These are phyloP conservation scores for Zonitis immaculata DNA, from an alignment of 2,888 invertebrate species.

Conservation along the genomic window DNA sequence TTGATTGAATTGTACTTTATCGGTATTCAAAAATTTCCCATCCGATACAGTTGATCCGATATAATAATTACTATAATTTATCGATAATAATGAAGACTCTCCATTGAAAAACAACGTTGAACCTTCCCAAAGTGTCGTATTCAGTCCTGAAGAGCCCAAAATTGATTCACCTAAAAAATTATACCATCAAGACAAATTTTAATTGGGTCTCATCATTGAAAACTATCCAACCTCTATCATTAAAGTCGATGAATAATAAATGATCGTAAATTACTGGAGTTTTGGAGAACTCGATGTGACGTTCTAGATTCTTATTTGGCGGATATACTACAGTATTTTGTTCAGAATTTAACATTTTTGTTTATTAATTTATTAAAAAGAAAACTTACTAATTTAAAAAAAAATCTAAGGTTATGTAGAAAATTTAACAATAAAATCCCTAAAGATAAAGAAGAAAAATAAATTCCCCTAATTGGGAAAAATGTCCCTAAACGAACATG, in stretches of 20 bases:
- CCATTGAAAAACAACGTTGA: slow-evolving; percentile 54
- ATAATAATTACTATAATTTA: slow-evolving; percentile 38
- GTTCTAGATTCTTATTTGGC: slow-evolving; percentile 40
- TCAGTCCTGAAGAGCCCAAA: slow-evolving; percentile 57
- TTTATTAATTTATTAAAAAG: too few species aligned
- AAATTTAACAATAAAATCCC: too few species aligned
- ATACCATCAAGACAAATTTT: too few species aligned
- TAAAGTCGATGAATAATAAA: slow-evolving; percentile 39
- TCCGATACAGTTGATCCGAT: slow-evolving; percentile 50
- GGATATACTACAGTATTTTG: slow-evolving; percentile 34
- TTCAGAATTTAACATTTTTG: slow-evolving; percentile 12
- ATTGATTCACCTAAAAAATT: slow-evolving; percentile 49
- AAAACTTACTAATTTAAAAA: too few species aligned
- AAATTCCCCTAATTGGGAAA: slow-evolving; percentile 4
- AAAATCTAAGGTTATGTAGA: too few species aligned
- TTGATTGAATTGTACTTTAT: too few species aligned
- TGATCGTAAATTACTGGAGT: slow-evolving; percentile 37
- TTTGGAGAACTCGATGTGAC: slow-evolving; percentile 32
- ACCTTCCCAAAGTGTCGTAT: slow-evolving; percentile 59
- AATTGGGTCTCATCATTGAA: too few species aligned
- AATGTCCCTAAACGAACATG: not conserved
- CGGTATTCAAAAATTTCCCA: slow-evolving; percentile 44
- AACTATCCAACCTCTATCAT: slow-evolving; percentile 34
- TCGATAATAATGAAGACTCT: slow-evolving; percentile 44
- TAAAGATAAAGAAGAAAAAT: too few species aligned